These are phyloP conservation scores for Psittacula derbiana DNA, from an alignment of 2,797 vertebrate species.

Conservation along the genomic window DNA sequence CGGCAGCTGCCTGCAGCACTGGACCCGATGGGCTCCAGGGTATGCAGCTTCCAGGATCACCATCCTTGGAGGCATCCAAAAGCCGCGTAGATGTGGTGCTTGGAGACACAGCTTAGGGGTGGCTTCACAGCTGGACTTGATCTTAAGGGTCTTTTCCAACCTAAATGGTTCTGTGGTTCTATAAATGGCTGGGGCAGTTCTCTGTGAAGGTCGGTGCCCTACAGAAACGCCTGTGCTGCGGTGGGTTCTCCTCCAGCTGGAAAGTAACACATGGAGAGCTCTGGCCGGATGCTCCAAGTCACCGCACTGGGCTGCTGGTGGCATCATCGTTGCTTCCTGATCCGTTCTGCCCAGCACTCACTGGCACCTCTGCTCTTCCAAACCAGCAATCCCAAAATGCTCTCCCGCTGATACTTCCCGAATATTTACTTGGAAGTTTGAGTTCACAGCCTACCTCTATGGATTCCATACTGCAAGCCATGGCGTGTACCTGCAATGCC, in stretches of 20 bases:
- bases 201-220: not conserved
- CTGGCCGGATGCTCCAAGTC: not conserved
- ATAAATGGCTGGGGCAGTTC: not conserved
- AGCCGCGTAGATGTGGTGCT: fast-evolving
- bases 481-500: fast-evolving
- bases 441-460: not conserved
- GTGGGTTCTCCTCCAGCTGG: not conserved
- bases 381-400: not conserved
- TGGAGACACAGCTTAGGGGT: not conserved
- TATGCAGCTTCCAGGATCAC: not conserved
- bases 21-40: not conserved
- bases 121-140: not conserved
- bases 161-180: not conserved
- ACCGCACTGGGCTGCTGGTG: not conserved
- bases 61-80: not conserved
- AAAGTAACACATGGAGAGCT: not conserved
- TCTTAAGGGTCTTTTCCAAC: not conserved
- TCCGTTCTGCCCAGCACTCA: not conserved
- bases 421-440: not conserved
- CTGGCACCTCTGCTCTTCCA: not conserved
- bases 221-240: not conserved
- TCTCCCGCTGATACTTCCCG: not conserved
- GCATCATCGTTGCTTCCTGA: not conserved
- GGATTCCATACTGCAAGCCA: not conserved
- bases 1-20: not conserved